Evolutionary conservation across 2,113 vertebrate species (phyloP).

Genomic region (Leucosticte australis): DNA sequence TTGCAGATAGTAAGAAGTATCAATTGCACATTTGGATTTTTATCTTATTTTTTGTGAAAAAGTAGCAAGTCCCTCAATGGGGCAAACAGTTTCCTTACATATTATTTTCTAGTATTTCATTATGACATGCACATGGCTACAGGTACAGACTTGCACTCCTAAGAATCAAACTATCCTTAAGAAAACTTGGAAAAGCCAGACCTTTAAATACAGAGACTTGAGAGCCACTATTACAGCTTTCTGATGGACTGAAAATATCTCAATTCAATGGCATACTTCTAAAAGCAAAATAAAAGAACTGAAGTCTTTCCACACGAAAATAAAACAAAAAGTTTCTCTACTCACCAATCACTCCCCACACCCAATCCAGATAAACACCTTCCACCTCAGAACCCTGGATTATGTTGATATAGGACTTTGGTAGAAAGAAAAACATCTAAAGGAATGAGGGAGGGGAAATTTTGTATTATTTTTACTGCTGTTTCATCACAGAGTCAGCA

Average conservation of each 20-base stretch:
- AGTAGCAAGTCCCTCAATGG: background rate
- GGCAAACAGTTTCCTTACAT: background rate
- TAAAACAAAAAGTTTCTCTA: background rate
- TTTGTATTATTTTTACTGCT: slow-evolving; percentile 18
- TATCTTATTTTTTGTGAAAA: background rate
- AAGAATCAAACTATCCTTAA: background rate
- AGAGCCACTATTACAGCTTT: background rate
- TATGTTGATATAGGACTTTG: background rate
- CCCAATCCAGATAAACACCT: slow-evolving; percentile 46
- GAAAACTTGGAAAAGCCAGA: background rate
- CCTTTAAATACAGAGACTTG: background rate
- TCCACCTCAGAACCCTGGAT: background rate
- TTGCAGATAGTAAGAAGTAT: background rate
- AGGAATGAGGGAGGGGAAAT: slow-evolving; percentile 21
- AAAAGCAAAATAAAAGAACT: background rate
- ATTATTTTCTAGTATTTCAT: background rate
- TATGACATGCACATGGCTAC: background rate
- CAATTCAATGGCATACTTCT: background rate
- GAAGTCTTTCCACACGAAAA: background rate
- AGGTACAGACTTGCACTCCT: background rate
- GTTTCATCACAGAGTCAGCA: slow-evolving; percentile 38
- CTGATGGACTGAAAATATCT: background rate
- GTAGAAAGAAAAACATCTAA: slow-evolving; percentile 7
- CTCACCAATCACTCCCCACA: background rate
- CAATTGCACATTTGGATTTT: background rate